Evolutionary conservation across 1,140 invertebrate genomes (phyloP).

Genomic region (Orius insidiosus): DNA sequence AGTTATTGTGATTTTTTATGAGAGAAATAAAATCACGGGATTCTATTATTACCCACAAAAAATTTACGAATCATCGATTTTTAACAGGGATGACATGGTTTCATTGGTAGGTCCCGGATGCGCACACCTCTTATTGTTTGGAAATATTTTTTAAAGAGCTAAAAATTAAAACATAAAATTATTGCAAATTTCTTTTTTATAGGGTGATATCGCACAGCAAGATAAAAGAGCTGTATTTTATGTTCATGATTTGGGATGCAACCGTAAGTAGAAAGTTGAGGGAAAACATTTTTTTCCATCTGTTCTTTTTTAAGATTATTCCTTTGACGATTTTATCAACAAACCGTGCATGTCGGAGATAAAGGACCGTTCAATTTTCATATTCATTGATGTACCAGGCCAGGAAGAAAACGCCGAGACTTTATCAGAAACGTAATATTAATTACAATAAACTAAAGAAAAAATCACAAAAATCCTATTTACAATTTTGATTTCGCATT

Average conservation of each 20-base stretch:
- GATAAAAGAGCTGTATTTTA: conserved; percentile 65
- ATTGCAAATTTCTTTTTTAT: conserved; percentile 22
- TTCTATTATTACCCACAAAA: neutral
- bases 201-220: conserved; percentile 61
- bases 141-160: neutral
- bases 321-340: conserved; percentile 57
- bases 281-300: conserved; percentile 15
- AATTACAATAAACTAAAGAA: no score
- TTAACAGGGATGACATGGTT: neutral
- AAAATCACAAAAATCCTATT: neutral
- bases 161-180: neutral
- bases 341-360: conserved; percentile 69
- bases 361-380: conserved; percentile 68
- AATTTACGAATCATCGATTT: neutral
- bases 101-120: no score
- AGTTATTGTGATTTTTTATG: neutral
- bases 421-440: conserved; percentile 43
- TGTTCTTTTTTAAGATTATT: no score
- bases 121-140: neutral
- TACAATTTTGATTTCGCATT: neutral
- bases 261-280: conserved; percentile 48
- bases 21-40: neutral
- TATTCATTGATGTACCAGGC: conserved; percentile 76
- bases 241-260: conserved; percentile 77
- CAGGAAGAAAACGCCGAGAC: conserved; percentile 66